These are phyloP conservation scores for Trichoplusia ni DNA, from an alignment of 1,140 invertebrate genomes.

Conservation along the genomic window DNA sequence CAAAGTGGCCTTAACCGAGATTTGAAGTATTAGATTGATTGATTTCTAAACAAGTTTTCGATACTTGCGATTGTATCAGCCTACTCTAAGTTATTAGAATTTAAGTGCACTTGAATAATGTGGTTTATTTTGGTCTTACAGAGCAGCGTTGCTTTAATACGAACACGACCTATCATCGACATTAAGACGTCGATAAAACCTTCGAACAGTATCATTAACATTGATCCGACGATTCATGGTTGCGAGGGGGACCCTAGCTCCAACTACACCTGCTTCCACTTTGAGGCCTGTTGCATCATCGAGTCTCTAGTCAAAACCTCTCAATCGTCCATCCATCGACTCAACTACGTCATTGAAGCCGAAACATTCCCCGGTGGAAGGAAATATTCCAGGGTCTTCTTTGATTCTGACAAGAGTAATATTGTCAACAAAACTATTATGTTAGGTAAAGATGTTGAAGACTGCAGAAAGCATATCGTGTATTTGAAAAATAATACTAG, in stretches of 20 bases:
- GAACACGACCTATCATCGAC: constrained; percentile 93
- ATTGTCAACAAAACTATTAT: constrained; percentile 83
- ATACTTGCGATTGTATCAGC: too few species aligned
- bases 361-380: constrained; percentile 89
- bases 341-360: constrained; percentile 91
- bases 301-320: constrained; percentile 84
- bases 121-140: constrained; percentile 40
- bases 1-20: too few species aligned
- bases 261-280: constrained; percentile 92
- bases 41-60: too few species aligned
- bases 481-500: constrained; percentile 92
- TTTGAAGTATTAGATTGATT: too few species aligned
- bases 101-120: too few species aligned
- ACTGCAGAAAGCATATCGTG: constrained; percentile 88
- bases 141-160: constrained; percentile 87
- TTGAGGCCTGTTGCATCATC: constrained; percentile 92
- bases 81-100: too few species aligned
- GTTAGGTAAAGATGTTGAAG: constrained; percentile 79
- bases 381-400: constrained; percentile 92
- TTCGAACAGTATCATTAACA: constrained; percentile 84
- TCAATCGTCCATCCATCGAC: constrained; percentile 79
- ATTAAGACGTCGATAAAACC: constrained; percentile 86
- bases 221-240: constrained; percentile 89
- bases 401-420: constrained; percentile 83
- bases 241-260: constrained; percentile 85